Base-by-base conservation (phyloP, 2,888 invertebrate genomes). In the Agonopterix alstromeriana region DNA sequence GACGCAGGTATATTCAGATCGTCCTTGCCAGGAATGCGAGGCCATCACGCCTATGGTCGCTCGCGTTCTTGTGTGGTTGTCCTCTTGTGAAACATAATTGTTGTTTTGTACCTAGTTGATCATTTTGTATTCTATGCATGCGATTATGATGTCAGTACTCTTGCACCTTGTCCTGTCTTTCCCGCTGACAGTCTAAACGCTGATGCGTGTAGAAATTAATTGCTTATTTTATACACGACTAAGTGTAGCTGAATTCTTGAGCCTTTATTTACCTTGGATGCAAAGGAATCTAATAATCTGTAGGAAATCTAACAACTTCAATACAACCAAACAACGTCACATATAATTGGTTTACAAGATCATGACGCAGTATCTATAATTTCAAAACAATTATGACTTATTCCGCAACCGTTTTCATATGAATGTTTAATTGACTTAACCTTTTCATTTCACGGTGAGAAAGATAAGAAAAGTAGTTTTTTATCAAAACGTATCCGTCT, bases 1-100 rank as follows among this genome's bases (percentile, higher is more conserved):
- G 58, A 53, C 58, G 58, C 58, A 51, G 57, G 60, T 53, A 70
- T 70, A 72, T 68, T 36, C 14, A 59, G 61, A 72, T 76, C 88
- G 89, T 88, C 89, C 89, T 89, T 89, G 88, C 63, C 71, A 82
- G 79, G 89, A 89, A 89, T 89, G 89, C 84, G 88, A 89, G 89
- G 89, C 72, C 82, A 78, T 68, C 81, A 78, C 81, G 85, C 78
- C 72, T 73, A 68, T 75, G 68, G 70, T 71, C 75, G 77, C 70
- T 70, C 76, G 78, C 73, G 73, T 68, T 75, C 74, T 73, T 73
- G 71, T 67, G 68, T 71, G 70, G 68, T 73, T 70, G 73, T 79
- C 75, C 73, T 82, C 81, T 79, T 76, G 75, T 79, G 72, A 75
- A 80, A 81, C 73, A 71, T 70, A 70, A 73, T 77, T 69, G 71